Evolutionary conservation across 2,888 invertebrate species (phyloP).

Genomic region (Apamea monoglypha): DNA sequence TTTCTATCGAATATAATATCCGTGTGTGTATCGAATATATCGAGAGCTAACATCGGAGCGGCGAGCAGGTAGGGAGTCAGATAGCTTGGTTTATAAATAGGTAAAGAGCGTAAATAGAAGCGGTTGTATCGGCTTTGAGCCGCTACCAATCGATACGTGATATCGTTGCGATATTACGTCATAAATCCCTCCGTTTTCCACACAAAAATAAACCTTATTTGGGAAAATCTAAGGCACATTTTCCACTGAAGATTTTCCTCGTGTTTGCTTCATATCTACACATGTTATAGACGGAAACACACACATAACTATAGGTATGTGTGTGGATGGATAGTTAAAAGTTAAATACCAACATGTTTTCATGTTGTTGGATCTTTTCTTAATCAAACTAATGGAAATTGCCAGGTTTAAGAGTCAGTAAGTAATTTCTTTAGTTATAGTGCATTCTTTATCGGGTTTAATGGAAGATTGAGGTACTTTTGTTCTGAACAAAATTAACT

Average conservation of each 20-base stretch:
- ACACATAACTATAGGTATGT: constrained; percentile 73
- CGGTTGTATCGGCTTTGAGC: constrained; percentile 87
- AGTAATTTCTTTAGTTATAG: constrained; percentile 75
- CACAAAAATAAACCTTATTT: constrained; percentile 66
- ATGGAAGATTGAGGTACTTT: constrained; percentile 45
- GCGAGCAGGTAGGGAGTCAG: constrained; percentile 85
- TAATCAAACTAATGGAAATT: constrained; percentile 87
- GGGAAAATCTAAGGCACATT: constrained; percentile 52
- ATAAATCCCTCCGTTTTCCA: constrained; percentile 66
- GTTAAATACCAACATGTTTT: constrained; percentile 85
- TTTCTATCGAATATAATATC: constrained; percentile 61
- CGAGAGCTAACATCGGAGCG: constrained; percentile 71
- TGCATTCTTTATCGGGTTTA: constrained; percentile 59
- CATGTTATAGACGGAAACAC: constrained; percentile 75
- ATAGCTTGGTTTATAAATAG: constrained; percentile 88
- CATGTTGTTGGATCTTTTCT: constrained; percentile 82
- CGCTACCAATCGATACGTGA: constrained; percentile 87
- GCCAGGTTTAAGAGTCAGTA: constrained; percentile 76
- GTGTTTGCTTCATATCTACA: constrained; percentile 73
- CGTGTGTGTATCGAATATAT: constrained; percentile 65
- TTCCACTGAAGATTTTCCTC: constrained; percentile 52
- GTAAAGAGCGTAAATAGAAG: constrained; percentile 89
- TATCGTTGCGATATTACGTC: constrained; percentile 68
- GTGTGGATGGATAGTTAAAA: constrained; percentile 84
- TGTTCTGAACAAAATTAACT: constrained; percentile 43